A percentile compares a stretch with the other conserved stretches of the same genome.
phyloP scores from a whole-genome alignment of 2,888 invertebrate genomes.

The Neria commutata region DNA sequence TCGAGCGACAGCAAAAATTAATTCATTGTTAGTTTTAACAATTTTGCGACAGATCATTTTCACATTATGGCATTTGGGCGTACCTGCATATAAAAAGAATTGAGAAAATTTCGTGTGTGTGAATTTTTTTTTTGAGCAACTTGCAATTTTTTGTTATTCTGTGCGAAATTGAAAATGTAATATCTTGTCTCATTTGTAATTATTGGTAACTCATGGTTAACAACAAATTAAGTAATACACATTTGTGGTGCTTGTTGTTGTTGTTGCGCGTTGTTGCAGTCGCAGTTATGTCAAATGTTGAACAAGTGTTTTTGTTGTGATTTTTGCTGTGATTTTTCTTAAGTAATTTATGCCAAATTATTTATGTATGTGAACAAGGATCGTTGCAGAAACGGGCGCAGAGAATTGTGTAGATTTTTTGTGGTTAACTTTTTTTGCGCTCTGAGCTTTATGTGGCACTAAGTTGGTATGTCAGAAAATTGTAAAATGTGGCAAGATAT shows the following conservation, averaged over 20 bases:
- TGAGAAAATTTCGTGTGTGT: slow-evolving; percentile 15
- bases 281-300: not conserved
- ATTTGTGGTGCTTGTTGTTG: not conserved
- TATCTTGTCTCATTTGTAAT: slow-evolving; percentile 42
- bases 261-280: slow-evolving; percentile 7
- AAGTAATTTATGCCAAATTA: too few species aligned
- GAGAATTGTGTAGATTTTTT: not conserved
- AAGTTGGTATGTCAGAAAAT: too few species aligned
- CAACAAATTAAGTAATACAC: slow-evolving; percentile 10
- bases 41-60: not conserved
- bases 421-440: not conserved
- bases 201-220: slow-evolving; percentile 48
- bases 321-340: too few species aligned
- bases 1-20: too few species aligned
- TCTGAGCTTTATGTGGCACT: too few species aligned
- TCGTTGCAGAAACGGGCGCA: not conserved
- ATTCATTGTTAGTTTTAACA: slow-evolving; percentile 2
- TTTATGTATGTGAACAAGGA: too few species aligned
- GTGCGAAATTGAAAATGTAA: slow-evolving; percentile 52
- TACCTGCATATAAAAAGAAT: too few species aligned
- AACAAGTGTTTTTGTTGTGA: not conserved
- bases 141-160: slow-evolving; percentile 21
- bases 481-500: too few species aligned
- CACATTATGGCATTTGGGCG: not conserved
- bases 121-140: slow-evolving; percentile 3